Conservation (phyloP, 37 sponge, comb jelly and placozoan species). For the Amphimedon queenslandica region DNA sequence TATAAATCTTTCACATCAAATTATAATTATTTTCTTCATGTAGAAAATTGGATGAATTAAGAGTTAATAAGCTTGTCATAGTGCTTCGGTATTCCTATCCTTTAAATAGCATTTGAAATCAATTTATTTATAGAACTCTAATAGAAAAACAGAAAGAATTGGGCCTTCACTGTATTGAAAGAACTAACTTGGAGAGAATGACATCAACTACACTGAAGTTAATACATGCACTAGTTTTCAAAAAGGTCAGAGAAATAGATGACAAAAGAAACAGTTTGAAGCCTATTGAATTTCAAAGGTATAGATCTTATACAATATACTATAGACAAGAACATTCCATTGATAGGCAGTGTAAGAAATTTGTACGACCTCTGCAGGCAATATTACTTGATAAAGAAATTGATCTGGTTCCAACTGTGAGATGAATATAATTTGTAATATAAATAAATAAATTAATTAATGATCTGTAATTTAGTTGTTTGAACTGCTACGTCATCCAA, state of each 20-base stretch:
- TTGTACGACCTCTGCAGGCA: not conserved
- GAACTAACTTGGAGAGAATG: not conserved
- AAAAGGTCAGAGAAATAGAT: not conserved
- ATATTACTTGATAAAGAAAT: not conserved
- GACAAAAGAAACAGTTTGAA: not conserved
- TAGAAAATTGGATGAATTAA: no score
- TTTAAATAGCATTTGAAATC: not conserved
- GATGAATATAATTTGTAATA: no score
- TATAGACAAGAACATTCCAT: not conserved
- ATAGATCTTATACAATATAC: no score
- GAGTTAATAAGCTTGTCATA: no score
- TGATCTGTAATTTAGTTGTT: not conserved
- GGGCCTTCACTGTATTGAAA: not conserved
- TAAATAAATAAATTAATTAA: no score
- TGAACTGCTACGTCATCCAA: slow-evolving; percentile 49
- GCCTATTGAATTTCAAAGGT: not conserved
- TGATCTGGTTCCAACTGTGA: not conserved
- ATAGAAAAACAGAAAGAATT: not conserved
- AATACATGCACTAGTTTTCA: not conserved
- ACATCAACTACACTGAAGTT: not conserved
- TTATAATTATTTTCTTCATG: no score
- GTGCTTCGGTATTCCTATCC: not conserved
- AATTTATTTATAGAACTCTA: not conserved
- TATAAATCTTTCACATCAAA: not conserved
- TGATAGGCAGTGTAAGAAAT: not conserved